Conservation (phyloP, 2,888 invertebrate genomes). For the Ornithoptera priamus region DNA sequence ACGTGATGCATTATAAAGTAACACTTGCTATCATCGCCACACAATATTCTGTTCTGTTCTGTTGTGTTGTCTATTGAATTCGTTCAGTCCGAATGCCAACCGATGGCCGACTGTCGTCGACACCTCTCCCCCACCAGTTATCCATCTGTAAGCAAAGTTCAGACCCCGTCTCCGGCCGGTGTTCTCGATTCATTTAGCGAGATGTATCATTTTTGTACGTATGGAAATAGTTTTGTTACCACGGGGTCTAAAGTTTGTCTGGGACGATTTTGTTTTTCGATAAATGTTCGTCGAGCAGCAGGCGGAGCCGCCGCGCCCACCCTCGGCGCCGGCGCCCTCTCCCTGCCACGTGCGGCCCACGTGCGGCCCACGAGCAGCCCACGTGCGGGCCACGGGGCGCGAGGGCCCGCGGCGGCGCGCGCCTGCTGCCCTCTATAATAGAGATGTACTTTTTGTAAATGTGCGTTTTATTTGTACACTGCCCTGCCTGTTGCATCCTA, state of each 20-base stretch:
- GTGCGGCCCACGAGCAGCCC: too few species aligned
- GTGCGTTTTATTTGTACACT: conserved; percentile 47
- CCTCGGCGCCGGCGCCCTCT: not conserved
- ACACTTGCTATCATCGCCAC: too few species aligned
- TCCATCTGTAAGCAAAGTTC: conserved; percentile 25
- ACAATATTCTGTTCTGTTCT: too few species aligned
- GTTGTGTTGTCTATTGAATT: too few species aligned
- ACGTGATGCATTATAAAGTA: too few species aligned
- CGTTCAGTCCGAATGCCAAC: not conserved
- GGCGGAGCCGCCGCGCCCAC: not conserved
- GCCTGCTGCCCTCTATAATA: conserved; percentile 53
- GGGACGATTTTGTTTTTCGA: conserved; percentile 34
- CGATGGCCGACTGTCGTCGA: conserved; percentile 14
- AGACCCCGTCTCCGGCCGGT: conserved; percentile 20
- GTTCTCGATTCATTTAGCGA: not conserved
- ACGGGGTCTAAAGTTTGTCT: conserved; percentile 46
- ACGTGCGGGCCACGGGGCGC: not conserved
- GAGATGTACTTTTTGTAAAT: conserved; percentile 70
- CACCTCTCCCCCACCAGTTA: not conserved
- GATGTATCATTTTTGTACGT: conserved; percentile 2
- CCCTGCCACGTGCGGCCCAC: not conserved
- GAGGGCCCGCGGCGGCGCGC: conserved; percentile 21
- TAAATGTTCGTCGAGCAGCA: conserved; percentile 24
- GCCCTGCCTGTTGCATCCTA: not conserved
- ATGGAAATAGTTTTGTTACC: conserved; percentile 11